A percentile compares a stretch with the other conserved stretches of the same genome.
Conservation (phyloP, 1,140 invertebrate species). For the Samia ricini region DNA sequence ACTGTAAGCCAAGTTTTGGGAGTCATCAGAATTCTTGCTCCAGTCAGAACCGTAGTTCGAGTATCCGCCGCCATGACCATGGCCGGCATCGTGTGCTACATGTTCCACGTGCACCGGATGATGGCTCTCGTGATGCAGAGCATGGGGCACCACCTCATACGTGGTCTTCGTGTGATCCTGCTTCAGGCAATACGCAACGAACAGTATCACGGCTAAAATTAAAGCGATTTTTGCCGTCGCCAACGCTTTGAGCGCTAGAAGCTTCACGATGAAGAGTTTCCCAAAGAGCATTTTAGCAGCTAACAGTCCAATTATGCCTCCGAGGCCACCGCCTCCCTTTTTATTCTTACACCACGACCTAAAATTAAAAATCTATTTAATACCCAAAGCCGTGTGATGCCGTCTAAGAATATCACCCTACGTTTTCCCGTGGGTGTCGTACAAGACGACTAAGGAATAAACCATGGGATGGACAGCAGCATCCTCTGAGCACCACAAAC, state of each 20-base stretch:
- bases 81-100: slow-evolving; percentile 46
- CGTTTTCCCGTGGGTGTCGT: too few relatives aligned
- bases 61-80: slow-evolving; percentile 43
- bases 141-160: slow-evolving; percentile 65
- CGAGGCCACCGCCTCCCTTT: slow-evolving; percentile 51
- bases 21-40: slow-evolving; percentile 71
- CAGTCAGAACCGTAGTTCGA: slow-evolving; percentile 64
- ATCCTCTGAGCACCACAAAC: too few relatives aligned
- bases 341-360: slow-evolving; percentile 71
- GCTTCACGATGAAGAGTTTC: slow-evolving; percentile 70
- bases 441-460: too few relatives aligned
- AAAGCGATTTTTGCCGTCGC: slow-evolving; percentile 66
- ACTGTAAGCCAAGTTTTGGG: slow-evolving; percentile 63
- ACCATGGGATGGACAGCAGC: too few relatives aligned
- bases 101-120: slow-evolving; percentile 64
- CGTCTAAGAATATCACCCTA: too few relatives aligned
- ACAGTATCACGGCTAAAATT: slow-evolving; percentile 62
- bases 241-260: slow-evolving; percentile 67
- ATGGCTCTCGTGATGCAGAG: slow-evolving; percentile 60
- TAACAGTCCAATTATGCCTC: slow-evolving; percentile 60
- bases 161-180: slow-evolving; percentile 68
- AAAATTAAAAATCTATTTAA: slow-evolving; percentile 13
- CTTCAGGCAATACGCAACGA: slow-evolving; percentile 66
- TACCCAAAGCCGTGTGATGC: not conserved
- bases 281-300: slow-evolving; percentile 62